These are phyloP conservation scores for Eulacestoma nigropectus DNA, from an alignment of 2,113 vertebrate species.

Conservation along the genomic window DNA sequence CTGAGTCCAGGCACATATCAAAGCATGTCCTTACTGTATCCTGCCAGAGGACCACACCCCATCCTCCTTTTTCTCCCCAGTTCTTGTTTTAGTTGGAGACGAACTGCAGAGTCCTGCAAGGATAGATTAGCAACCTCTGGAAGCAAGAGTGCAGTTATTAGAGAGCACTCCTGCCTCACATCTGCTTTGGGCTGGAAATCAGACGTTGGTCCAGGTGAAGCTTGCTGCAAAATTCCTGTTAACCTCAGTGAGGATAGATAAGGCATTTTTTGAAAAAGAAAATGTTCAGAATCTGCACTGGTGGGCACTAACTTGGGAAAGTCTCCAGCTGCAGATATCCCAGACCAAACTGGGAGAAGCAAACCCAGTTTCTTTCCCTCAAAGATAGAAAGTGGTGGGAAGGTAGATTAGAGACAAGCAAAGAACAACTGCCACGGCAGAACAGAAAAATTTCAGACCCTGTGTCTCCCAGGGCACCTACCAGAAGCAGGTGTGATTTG, in stretches of 20 bases:
- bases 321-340: not conserved
- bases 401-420: not conserved
- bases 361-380: not conserved
- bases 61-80: not conserved
- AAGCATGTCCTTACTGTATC: not conserved
- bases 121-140: not conserved
- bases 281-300: not conserved
- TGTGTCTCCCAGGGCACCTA: not conserved
- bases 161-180: not conserved
- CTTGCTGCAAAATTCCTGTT: not conserved
- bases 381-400: not conserved
- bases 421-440: accelerated
- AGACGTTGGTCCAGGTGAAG: not conserved
- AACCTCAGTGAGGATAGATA: not conserved
- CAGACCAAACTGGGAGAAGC: not conserved
- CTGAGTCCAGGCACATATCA: not conserved
- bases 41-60: not conserved
- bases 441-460: not conserved
- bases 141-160: not conserved
- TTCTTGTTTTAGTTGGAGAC: not conserved
- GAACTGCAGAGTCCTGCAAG: not conserved
- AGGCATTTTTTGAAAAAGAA: not conserved
- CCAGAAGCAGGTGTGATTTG: not conserved
- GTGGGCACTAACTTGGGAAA: not conserved
- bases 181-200: not conserved